Evolutionary conservation across 2,888 invertebrate species (phyloP).

Genomic region (Drosophila dives): DNA sequence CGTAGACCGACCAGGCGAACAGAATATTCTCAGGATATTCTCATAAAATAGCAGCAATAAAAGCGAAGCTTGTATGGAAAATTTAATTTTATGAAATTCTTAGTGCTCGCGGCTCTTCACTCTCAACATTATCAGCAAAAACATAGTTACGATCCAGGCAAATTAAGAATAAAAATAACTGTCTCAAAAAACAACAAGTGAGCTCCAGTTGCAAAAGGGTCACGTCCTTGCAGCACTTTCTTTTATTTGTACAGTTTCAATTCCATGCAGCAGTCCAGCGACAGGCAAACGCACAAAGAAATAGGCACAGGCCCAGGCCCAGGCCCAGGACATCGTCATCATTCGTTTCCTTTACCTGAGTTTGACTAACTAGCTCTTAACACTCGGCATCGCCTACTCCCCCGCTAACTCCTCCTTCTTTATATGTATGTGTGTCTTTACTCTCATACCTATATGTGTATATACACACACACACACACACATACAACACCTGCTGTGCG

Average conservation of each 20-base stretch:
- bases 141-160: slow-evolving; percentile 14
- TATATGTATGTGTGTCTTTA: not conserved
- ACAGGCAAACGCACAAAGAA: not conserved
- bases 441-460: not conserved
- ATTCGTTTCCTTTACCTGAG: slow-evolving; percentile 45
- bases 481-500: slow-evolving; percentile 59
- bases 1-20: slow-evolving; percentile 1
- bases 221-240: slow-evolving; percentile 54
- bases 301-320: not conserved
- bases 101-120: slow-evolving; percentile 14
- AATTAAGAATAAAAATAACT: slow-evolving; percentile 18
- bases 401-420: slow-evolving; percentile 11
- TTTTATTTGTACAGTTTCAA: slow-evolving; percentile 40
- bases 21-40: slow-evolving; percentile 34
- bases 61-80: slow-evolving; percentile 42
- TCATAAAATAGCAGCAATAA: slow-evolving; percentile 51
- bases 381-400: slow-evolving; percentile 44
- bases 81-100: slow-evolving; percentile 60
- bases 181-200: not conserved
- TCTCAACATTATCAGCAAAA: slow-evolving; percentile 17
- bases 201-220: slow-evolving; percentile 43
- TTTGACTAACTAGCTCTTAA: slow-evolving; percentile 67
- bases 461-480: not conserved
- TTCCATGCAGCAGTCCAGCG: not conserved
- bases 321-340: slow-evolving; percentile 1